Evolutionary conservation across 2,113 vertebrate species (phyloP), one percentile per base, ranked within the genome.

Genomic region (Terrapene triunguis): DNA sequence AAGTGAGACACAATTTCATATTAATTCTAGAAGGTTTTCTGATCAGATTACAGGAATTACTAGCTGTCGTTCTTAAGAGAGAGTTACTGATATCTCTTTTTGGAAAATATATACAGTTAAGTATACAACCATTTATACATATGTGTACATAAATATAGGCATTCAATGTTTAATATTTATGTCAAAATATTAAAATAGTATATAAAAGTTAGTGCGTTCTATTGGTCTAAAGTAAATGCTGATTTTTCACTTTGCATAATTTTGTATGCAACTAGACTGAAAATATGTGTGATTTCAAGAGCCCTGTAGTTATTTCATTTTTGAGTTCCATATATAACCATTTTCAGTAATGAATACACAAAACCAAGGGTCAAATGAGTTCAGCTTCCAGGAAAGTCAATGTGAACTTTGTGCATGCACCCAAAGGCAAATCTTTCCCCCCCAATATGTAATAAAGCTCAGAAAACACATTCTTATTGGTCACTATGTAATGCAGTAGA

Each of bases 71-170:
- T 96, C 29, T 94, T 69, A 92, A 91, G 89, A 57, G 6, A 25
- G 21, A 84, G 62, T 50, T 94, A 93, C 85, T 90, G 89, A 48
- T 54, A 53, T 87, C 65, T 38, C 86, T 10, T 80, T 9, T 85
- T 78, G 94, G 74, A 89, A 17, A 57, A 78, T 88, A 82, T 19
- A 9, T 84, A 38, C 8, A 19, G 53, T 94, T 96, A 92, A 87
- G 88, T 94, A 51, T 88, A 82, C 82, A 85, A 84, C 53, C 88
- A 21, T 91, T 95, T 94, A 83, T 19, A 79, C 25, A 79, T 81
- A 84, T 32, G 32, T 94, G 65, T 35, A 76, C 27, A 90, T 81
- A 95, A 88, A 90, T 65, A 54, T 32, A 90, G 27, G 53, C 17
- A 19, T 91, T 95, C 90, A 51, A 3, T 69, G 50, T 57, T 27